Evolutionary conservation across 2,113 vertebrate species (phyloP), one percentile per base, ranked within the genome.

Genomic region (Callaeas wilsoni): DNA sequence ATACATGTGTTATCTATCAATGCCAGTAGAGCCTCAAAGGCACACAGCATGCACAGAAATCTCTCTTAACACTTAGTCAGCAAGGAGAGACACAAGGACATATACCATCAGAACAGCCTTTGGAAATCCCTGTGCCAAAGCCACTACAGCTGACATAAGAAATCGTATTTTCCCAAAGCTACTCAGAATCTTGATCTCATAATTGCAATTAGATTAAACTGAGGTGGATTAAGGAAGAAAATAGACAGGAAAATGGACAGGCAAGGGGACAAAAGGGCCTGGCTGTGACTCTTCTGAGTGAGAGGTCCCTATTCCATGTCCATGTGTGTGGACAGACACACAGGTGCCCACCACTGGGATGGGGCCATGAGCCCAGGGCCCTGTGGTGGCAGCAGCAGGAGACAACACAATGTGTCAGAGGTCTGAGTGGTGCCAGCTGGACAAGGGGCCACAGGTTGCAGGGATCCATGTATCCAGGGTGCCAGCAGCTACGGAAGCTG

Each of bases 311-410:
- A 10, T 15, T 60, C 13, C 9, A 5, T 15, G 7, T 23, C 12
- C 20, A 12, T 2, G 8, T 15, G 27, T 33, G 25, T 8, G 12
- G 9, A 56, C 0, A 1, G 35, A 78, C 2, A 6, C 1, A 1
- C 29, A 52, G 27, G 8, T 21, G 23, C 29, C 37, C 47, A 71
- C 5, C 37, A 33, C 18, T 10, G n/a, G 10, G 4, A n/a, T 41
- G 17, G 19, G 16, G 70, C 25, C 22, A 5, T 1, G 3, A 89
- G n/a, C 21, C 10, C 8, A n/a, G 35, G 44, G 12, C 14, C 26
- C 33, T 26, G 1, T 7, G 16, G 23, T 32, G 13, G 60, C 55
- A 86, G 50, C 42, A 83, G 26, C 27, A 21, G 20, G 32, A 74
- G 26, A 46, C 30, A 85, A 6, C 0, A 3, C 30, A 56, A 10